Conservation (phyloP, 1,140 invertebrate species). For the Drosophila elegans region DNA sequence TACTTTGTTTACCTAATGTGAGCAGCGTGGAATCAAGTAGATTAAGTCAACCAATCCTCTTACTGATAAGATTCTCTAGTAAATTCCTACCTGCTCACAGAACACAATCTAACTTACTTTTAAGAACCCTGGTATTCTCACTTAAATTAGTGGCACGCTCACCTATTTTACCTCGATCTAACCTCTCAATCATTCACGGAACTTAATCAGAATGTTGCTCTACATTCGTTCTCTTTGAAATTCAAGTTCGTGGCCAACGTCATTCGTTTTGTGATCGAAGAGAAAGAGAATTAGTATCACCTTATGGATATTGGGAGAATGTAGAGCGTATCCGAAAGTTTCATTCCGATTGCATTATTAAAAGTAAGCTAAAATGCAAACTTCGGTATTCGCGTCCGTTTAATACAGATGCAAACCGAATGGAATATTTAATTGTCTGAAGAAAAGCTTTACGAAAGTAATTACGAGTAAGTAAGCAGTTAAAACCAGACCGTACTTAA, state of each 20-base stretch:
- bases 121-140: background rate
- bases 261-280: constrained; percentile 21
- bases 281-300: background rate
- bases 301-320: background rate
- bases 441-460: background rate
- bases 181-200: constrained; percentile 23
- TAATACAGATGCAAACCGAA: background rate
- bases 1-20: constrained; percentile 15
- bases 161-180: constrained; percentile 12
- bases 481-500: background rate
- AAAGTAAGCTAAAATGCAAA: constrained; percentile 16
- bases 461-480: background rate
- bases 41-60: constrained; percentile 19
- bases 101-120: constrained; percentile 9
- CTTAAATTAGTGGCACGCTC: constrained; percentile 20
- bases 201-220: constrained; percentile 6
- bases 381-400: constrained; percentile 1
- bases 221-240: background rate
- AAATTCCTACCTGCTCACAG: constrained; percentile 15
- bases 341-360: constrained; percentile 12
- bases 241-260: constrained; percentile 39
- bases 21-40: constrained; percentile 25
- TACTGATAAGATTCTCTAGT: constrained; percentile 21
- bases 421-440: background rate
- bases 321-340: background rate